A percentile compares a stretch with the other conserved stretches of the same genome.
Conservation (phyloP, 2,797 vertebrate genomes). For the Gila robusta region DNA sequence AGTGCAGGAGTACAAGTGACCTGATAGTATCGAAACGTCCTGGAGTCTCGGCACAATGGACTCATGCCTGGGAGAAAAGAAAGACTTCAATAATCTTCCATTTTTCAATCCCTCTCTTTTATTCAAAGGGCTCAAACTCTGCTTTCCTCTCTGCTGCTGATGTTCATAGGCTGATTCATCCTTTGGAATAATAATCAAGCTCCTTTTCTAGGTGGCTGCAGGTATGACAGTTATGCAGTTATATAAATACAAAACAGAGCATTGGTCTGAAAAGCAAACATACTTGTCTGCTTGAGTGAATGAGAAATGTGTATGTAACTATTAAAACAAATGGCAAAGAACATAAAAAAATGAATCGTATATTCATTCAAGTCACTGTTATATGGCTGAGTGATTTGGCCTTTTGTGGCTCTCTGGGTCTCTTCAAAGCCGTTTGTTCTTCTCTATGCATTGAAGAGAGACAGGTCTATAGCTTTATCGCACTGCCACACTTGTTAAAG, state of each 20-base stretch:
- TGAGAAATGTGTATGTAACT: not conserved
- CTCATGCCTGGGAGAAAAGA: conserved; percentile 71
- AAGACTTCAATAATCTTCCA: conserved; percentile 74
- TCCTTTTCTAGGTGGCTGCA: conserved; percentile 54
- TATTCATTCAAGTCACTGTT: conserved; percentile 47
- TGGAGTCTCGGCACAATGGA: conserved; percentile 73
- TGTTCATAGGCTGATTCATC: conserved; percentile 60
- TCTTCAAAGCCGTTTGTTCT: conserved; percentile 71
- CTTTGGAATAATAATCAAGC: conserved; percentile 54
- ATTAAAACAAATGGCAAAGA: conserved; percentile 20
- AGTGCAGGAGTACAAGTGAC: conserved; percentile 65
- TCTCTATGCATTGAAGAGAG: conserved; percentile 69
- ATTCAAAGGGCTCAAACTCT: conserved; percentile 72
- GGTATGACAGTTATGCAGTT: conserved; percentile 49
- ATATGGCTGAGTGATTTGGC: conserved; percentile 68
- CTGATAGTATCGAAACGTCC: conserved; percentile 77
- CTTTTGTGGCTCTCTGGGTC: conserved; percentile 74
- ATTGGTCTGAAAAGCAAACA: conserved; percentile 62
- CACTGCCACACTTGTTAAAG: conserved; percentile 71
- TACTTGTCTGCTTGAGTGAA: conserved; percentile 25
- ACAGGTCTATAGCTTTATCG: conserved; percentile 72
- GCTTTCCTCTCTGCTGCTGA: conserved; percentile 67
- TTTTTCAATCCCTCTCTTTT: conserved; percentile 74
- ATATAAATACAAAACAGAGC: conserved; percentile 38
- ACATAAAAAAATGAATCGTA: conserved; percentile 14